Percentiles rank a stretch among this genome's conserved stretches.
These are phyloP conservation scores for Epinotia ramella DNA, from an alignment of 2,888 invertebrate genomes.

Conservation along the genomic window DNA sequence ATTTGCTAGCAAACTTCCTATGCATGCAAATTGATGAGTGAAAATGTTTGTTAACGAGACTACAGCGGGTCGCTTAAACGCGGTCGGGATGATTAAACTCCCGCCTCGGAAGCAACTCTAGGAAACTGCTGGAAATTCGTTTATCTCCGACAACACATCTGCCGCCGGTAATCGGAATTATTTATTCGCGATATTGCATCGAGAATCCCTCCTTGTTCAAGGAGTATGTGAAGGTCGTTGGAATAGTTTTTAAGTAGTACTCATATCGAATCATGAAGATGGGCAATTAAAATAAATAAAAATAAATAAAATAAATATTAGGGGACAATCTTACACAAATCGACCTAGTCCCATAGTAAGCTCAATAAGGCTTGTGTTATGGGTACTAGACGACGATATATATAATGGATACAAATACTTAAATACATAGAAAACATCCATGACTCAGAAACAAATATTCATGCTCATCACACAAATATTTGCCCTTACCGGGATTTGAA, in stretches of 20 bases:
- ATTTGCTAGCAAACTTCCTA: background rate
- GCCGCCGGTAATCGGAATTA: slow-evolving; percentile 1
- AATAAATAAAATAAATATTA: too few species aligned
- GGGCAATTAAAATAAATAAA: too few species aligned
- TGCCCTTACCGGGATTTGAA: too few species aligned
- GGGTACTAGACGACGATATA: too few species aligned
- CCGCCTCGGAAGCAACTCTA: slow-evolving; percentile 12
- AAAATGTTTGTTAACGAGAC: slow-evolving; percentile 8
- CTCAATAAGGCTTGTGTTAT: too few species aligned
- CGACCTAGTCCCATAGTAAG: too few species aligned
- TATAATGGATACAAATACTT: too few species aligned
- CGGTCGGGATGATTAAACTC: slow-evolving; percentile 20
- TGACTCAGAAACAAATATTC: too few species aligned
- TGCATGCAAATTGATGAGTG: slow-evolving; percentile 20
- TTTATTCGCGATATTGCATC: slow-evolving; percentile 9
- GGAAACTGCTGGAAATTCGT: slow-evolving; percentile 20
- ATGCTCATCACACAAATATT: too few species aligned
- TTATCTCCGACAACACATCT: slow-evolving; percentile 15
- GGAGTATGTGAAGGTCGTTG: background rate
- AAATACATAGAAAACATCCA: too few species aligned
- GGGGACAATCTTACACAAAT: too few species aligned
- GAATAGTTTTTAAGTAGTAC: background rate
- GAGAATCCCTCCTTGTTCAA: background rate
- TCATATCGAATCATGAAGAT: too few species aligned
- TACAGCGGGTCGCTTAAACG: background rate